Evolutionary conservation across 2,797 vertebrate genomes (phyloP).

Genomic region (Nyctibius grandis): DNA sequence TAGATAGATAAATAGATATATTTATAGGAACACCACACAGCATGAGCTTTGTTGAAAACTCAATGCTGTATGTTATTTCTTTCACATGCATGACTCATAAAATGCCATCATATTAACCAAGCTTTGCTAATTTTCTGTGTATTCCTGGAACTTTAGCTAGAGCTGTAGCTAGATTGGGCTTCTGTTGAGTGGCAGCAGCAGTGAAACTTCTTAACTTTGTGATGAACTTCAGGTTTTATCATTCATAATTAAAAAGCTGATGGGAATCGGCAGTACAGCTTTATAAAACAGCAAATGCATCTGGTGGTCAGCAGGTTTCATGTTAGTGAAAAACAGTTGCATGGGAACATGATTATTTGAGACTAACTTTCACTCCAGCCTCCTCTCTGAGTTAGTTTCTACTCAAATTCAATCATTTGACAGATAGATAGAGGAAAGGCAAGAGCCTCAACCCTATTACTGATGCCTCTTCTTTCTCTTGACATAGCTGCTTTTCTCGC

Average conservation of each 20-base stretch:
- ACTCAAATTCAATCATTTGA: background rate
- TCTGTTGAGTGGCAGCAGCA: background rate
- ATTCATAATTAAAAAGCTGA: background rate
- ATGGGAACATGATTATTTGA: background rate
- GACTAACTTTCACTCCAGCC: background rate
- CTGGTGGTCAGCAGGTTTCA: background rate
- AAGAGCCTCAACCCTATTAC: background rate
- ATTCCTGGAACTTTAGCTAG: background rate
- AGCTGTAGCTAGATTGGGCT: background rate
- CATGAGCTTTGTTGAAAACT: background rate
- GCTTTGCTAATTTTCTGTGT: background rate
- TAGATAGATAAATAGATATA: background rate
- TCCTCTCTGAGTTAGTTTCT: background rate
- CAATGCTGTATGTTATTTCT: background rate
- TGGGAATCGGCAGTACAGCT: background rate
- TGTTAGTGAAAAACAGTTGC: background rate
- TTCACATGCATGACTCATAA: background rate
- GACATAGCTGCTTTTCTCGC: background rate
- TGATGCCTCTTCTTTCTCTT: background rate
- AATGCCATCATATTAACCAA: background rate
- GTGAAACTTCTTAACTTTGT: background rate
- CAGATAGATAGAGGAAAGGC: background rate
- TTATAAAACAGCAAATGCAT: background rate
- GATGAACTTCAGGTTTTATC: background rate
- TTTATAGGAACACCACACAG: background rate